Evolutionary conservation across 2,888 invertebrate species (phyloP), one percentile per base, ranked within the genome.

Genomic region (Epiblema foenella): DNA sequence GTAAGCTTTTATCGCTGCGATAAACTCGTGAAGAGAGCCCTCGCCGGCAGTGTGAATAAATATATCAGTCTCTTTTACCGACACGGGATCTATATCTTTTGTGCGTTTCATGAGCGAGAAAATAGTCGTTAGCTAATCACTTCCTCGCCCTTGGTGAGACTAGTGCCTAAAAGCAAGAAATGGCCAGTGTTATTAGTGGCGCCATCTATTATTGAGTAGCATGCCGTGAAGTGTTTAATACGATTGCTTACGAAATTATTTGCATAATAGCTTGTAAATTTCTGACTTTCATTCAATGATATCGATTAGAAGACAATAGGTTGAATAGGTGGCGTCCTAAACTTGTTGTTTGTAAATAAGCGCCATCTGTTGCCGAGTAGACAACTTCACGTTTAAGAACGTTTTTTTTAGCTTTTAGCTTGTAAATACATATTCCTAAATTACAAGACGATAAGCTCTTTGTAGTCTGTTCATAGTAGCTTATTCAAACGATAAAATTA

Each of bases 121-220:
- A n/a, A n/a, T n/a, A n/a, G n/a, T n/a, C n/a, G n/a, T n/a, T n/a
- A n/a, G n/a, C n/a, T n/a, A n/a, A n/a, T n/a, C n/a, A n/a, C n/a
- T n/a, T n/a, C n/a, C n/a, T n/a, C n/a, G n/a, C n/a, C n/a, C n/a
- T n/a, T n/a, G n/a, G n/a, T n/a, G n/a, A n/a, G n/a, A n/a, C n/a
- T n/a, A n/a, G n/a, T n/a, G n/a, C n/a, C n/a, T n/a, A n/a, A n/a
- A n/a, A n/a, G n/a, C 24, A 24, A 24, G 24, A 24, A 33, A 33
- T 33, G 3, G 33, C 33, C 33, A 33, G 33, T 0, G 9, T 33
- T 33, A 33, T 8, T 33, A 46, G 59, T 69, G 81, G 73, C 85
- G 88, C 85, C 87, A 86, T 85, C 89, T 89, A 33, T 81, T 74
- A 74, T 73, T 71, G 75, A 86, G 77, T 87, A 86, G 87, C 64